Evolutionary conservation across 2,797 vertebrate genomes (phyloP), one percentile per base, ranked within the genome.

Genomic region (Hydrolagus colliei): DNA sequence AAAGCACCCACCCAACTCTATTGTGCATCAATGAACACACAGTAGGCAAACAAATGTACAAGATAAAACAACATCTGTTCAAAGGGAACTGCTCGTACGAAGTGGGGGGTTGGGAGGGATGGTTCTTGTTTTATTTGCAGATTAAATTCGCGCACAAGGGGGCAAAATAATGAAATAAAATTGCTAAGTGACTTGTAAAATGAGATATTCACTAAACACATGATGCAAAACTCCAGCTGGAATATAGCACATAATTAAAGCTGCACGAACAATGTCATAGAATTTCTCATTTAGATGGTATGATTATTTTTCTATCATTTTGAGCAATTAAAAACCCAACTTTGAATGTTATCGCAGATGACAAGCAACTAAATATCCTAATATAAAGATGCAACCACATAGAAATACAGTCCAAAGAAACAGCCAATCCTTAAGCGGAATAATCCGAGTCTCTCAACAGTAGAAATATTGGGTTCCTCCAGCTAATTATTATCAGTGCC

Each of bases 241-340:
- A 68, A 71, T 71, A 80, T 84, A 52, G 63, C 52, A 41, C 65
- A 71, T 84, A 52, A 84, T 84, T 84, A 84, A 84, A 84, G 1
- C 79, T 84, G 32, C 65, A 71, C 1, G 32, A 52, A 84, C 32
- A 84, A 71, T 20, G 32, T 41, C 65, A 52, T 67, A 84, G 18
- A 84, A 84, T 84, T 68, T 20, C 65, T 71, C 41, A 52, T 52
- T 2, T 71, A 12, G 4, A 32, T 71, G 68, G 71, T 84, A 68
- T 84, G 78, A 80, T 80, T 80, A 10, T 27, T 63, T 80, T 68
- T 71, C 18, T 71, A 27, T 14, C 18, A 20, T 20, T 35, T 20
- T n/a, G 79, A 71, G 65, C 79, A 84, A 84, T 80, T 68, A 84
- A 84, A 52, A 71, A 32, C 20, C n/a, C 18, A 68, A 84, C 71